Percentiles rank a stretch among this genome's conserved stretches.
Evolutionary conservation across 2,888 invertebrate genomes (phyloP).

Genomic region (Rhagium mordax): DNA sequence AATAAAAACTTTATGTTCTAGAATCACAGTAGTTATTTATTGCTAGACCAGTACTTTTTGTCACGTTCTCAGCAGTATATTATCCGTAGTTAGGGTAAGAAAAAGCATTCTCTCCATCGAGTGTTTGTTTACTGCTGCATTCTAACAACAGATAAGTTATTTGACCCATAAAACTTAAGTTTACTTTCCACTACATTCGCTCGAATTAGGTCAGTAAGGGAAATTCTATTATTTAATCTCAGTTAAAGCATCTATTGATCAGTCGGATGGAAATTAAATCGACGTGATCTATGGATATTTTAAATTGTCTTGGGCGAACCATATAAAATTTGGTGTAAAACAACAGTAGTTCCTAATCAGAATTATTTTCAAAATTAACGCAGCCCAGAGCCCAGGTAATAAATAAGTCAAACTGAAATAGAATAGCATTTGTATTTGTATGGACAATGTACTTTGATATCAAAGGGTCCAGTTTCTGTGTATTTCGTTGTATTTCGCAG

Average conservation of each 20-base stretch:
- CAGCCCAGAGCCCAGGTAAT: too few species aligned
- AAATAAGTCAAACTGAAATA: too few species aligned
- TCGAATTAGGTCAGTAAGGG: slow-evolving; percentile 24
- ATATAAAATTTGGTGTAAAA: too few species aligned
- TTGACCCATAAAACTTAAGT: slow-evolving; percentile 20
- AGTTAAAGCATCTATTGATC: background rate
- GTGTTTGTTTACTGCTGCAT: slow-evolving; percentile 17
- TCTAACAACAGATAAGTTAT: slow-evolving; percentile 19
- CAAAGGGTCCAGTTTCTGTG: too few species aligned
- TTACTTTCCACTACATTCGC: slow-evolving; percentile 16
- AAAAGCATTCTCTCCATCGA: background rate
- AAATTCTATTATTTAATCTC: background rate
- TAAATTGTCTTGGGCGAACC: too few species aligned
- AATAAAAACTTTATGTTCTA: background rate
- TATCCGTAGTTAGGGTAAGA: background rate
- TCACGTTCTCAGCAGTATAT: background rate
- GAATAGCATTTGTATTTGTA: too few species aligned
- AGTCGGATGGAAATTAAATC: too few species aligned
- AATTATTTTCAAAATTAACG: too few species aligned
- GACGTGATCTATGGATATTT: too few species aligned
- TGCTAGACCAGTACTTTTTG: slow-evolving; percentile 1
- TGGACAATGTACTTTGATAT: too few species aligned
- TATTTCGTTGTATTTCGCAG: too few species aligned
- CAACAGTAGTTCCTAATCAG: too few species aligned
- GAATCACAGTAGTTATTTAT: background rate